Percentiles rank a stretch among this genome's conserved stretches.
These are phyloP conservation scores for Galerucella pusilla DNA, from an alignment of 2,888 invertebrate genomes.

Conservation along the genomic window DNA sequence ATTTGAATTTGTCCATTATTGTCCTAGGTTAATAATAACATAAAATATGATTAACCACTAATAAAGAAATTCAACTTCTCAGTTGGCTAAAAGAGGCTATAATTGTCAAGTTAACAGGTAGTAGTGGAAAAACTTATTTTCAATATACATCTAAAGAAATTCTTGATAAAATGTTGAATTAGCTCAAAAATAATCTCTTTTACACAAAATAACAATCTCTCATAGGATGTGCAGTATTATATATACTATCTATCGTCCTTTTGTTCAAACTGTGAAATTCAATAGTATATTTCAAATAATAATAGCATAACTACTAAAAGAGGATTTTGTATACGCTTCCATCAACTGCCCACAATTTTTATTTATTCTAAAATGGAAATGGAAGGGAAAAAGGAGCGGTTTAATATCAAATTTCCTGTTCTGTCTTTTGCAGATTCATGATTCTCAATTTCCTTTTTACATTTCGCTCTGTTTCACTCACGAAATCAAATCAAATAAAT, in stretches of 20 bases:
- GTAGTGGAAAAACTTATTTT: too few species aligned
- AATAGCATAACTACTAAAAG: slow-evolving; percentile 14
- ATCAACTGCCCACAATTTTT: slow-evolving; percentile 23
- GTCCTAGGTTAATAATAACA: too few species aligned
- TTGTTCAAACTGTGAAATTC: slow-evolving; percentile 1
- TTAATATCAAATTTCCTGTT: slow-evolving; percentile 49
- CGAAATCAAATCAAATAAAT: slow-evolving; percentile 41
- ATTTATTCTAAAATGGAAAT: slow-evolving; percentile 34
- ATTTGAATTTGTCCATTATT: too few species aligned
- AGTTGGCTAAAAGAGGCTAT: too few species aligned
- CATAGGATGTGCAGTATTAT: neutral
- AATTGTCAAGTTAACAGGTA: too few species aligned
- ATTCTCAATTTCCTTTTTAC: slow-evolving; percentile 46
- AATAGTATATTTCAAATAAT: slow-evolving; percentile 21
- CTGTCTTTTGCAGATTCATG: slow-evolving; percentile 50
- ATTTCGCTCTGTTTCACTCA: slow-evolving; percentile 43
- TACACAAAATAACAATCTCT: neutral
- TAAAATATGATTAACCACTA: too few species aligned
- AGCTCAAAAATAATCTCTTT: too few species aligned
- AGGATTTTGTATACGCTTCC: neutral
- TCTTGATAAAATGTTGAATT: too few species aligned
- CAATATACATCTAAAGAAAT: too few species aligned
- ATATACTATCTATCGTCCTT: neutral
- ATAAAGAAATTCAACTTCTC: too few species aligned
- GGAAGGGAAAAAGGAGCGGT: slow-evolving; percentile 27